Conservation (phyloP, 2,888 invertebrate species). For the Callinectes sapidus region DNA sequence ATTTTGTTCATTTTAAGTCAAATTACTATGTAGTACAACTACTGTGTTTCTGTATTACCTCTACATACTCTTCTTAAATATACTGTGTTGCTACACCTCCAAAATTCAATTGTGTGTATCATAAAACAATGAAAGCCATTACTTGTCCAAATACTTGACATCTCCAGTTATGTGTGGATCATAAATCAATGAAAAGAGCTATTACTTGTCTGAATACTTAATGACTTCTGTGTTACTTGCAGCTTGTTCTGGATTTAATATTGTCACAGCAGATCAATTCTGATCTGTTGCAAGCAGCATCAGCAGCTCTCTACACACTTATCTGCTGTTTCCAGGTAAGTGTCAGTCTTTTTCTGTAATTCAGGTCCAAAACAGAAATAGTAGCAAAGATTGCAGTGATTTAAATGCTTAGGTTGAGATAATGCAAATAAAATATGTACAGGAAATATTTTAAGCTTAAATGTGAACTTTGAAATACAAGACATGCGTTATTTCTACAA, state of each 20-base stretch:
- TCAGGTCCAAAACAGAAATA: neutral
- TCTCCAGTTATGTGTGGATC: neutral
- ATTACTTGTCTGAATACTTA: conserved; percentile 3
- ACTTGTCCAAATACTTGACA: too few species aligned
- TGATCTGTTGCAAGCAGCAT: conserved; percentile 80
- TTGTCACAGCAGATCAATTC: conserved; percentile 82
- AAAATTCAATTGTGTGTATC: too few species aligned
- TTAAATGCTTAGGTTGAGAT: neutral
- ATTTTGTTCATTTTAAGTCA: too few species aligned
- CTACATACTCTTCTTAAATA: too few species aligned
- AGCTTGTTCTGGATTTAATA: conserved; percentile 81
- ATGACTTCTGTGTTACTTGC: conserved; percentile 73
- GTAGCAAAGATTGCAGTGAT: neutral
- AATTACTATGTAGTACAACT: too few species aligned
- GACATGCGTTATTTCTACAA: neutral
- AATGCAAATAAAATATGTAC: too few species aligned
- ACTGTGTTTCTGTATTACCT: too few species aligned
- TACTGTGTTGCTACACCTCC: too few species aligned
- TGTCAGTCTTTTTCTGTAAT: neutral
- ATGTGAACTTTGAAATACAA: neutral
- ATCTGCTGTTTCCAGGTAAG: conserved; percentile 82
- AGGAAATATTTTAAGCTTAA: neutral
- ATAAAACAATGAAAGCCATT: too few species aligned
- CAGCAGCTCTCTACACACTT: conserved; percentile 81
- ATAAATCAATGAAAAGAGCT: neutral